phyloP scores from a whole-genome alignment of 53 echinoderm and acorn worm species.

The Actinopyga echinites region DNA sequence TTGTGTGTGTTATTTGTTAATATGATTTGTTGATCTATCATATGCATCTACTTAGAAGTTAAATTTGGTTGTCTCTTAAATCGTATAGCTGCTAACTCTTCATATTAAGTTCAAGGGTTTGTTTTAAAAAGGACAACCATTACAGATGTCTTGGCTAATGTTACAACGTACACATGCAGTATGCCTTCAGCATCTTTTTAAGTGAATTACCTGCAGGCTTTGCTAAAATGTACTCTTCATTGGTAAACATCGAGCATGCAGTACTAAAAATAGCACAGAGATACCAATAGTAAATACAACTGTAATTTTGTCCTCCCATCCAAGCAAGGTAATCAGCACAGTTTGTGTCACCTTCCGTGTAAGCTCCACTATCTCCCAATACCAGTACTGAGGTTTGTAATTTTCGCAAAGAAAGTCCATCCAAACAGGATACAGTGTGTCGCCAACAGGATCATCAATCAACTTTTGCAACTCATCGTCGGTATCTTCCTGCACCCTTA shows the following conservation, averaged over 20 bases:
- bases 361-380: slow-evolving; percentile 19
- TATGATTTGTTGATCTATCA: too few relatives aligned
- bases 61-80: too few relatives aligned
- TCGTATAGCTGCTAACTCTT: too few relatives aligned
- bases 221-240: slow-evolving; percentile 6
- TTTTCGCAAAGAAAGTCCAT: background rate
- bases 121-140: too few relatives aligned
- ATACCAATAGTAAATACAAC: background rate
- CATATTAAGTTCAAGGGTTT: too few relatives aligned
- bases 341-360: background rate
- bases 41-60: too few relatives aligned
- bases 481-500: background rate
- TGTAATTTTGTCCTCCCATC: slow-evolving; percentile 6
- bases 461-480: background rate
- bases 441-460: too few relatives aligned
- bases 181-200: background rate
- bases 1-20: too few relatives aligned
- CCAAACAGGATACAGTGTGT: background rate
- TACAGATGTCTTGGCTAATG: too few relatives aligned
- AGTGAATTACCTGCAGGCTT: background rate
- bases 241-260: background rate
- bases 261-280: background rate
- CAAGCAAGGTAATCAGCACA: background rate
- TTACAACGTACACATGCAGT: background rate
- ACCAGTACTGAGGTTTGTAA: slow-evolving; percentile 16